Evolutionary conservation across 1,140 invertebrate genomes (phyloP), one percentile per base, ranked within the genome.

Genomic region (Magallana gigas): DNA sequence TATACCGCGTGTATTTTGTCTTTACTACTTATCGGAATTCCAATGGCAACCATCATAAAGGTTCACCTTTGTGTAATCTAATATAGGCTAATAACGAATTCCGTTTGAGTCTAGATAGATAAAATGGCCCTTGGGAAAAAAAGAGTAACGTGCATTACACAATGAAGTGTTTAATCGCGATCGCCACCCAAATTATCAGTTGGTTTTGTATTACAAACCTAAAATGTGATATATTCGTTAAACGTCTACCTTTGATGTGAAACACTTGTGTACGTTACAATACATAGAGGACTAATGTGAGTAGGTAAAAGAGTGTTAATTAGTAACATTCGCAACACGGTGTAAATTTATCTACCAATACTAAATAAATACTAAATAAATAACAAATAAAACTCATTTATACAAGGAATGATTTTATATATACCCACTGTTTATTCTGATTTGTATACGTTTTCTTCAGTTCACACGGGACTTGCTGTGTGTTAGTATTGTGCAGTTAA

Each of bases 391-490:
- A 48, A 48, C 36, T 2, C 5, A 48, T 48, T 48, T 4, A 48
- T 48, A 48, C 36, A 48, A 48, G 36, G 36, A 48, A 48, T 48
- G 5, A 48, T 48, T 48, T 48, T 48, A 48, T 48, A 48, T 48
- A 48, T 48, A 48, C 36, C 36, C 36, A 48, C 36, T 48, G 36
- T 48, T 48, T 48, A 48, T 48, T 48, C 36, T 48, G 36, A 48
- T 48, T 48, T 48, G 36, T 48, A 48, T 48, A 48, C 36, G 36
- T 48, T 5, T 48, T 48, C 29, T 57, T 12, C 48, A 11, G 81
- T 83, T 84, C 83, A 84, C 83, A 84, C 83, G 83, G 83, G 83
- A 84, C 16, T 58, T 14, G 57, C 68, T 36, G 23, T 84, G 59
- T 56, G 58, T 56, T 58, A 16, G 23, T 29, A 84, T 60, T 60